phyloP scores from a whole-genome alignment of 2,113 vertebrate species.

The Apistogramma diplotaenia region DNA sequence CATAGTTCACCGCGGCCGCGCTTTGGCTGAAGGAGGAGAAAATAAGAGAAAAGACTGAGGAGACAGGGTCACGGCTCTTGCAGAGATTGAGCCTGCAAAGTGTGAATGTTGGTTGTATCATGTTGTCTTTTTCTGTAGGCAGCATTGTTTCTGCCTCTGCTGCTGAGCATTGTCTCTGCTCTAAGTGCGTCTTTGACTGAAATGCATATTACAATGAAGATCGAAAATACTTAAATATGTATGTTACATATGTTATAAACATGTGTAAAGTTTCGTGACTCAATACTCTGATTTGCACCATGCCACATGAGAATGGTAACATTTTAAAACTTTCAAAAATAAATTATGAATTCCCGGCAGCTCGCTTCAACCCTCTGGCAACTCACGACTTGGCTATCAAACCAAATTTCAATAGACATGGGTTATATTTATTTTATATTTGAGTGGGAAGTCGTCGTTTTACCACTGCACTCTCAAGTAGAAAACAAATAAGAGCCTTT shows the following conservation, averaged over 20 bases:
- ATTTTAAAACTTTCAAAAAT: not conserved
- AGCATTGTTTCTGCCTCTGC: not conserved
- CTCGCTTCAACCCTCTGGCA: not conserved
- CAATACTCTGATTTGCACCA: not conserved
- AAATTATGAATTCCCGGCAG: not conserved
- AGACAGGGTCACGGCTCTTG: slow-evolving; percentile 12
- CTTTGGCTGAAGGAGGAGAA: not conserved
- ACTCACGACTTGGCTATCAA: not conserved
- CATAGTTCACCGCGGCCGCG: not conserved
- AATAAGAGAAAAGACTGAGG: slow-evolving; percentile 18
- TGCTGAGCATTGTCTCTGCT: not conserved
- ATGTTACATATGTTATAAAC: too few relatives aligned
- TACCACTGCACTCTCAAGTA: not conserved
- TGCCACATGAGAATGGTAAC: fast-evolving
- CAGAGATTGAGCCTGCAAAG: slow-evolving; percentile 27
- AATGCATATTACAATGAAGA: not conserved
- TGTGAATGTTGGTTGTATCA: not conserved
- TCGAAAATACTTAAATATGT: too few relatives aligned
- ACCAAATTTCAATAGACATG: not conserved
- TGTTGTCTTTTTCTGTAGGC: not conserved
- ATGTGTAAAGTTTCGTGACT: not conserved
- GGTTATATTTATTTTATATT: slow-evolving; percentile 5
- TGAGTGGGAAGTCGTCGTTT: not conserved
- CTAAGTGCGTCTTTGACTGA: not conserved
- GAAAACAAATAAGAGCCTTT: not conserved